Conservation (phyloP, 2,797 vertebrate genomes). For the Syndactyla subalaris region DNA sequence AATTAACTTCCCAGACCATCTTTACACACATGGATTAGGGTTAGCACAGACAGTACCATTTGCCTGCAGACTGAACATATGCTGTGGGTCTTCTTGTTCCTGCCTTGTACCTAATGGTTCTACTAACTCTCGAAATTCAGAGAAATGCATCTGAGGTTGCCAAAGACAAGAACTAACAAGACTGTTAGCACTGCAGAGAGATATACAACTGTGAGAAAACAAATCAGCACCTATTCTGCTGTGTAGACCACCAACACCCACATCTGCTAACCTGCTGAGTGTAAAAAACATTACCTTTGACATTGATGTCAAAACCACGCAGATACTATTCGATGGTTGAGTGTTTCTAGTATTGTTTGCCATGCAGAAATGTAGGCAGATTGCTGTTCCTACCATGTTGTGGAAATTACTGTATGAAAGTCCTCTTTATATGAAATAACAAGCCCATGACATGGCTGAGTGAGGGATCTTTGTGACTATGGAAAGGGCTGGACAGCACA, state of each 20-base stretch:
- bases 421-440: background rate
- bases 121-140: background rate
- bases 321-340: background rate
- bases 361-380: background rate
- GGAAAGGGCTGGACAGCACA: background rate
- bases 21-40: background rate
- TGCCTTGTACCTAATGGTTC: background rate
- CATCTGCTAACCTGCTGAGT: background rate
- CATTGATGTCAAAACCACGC: background rate
- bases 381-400: background rate
- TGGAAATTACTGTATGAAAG: background rate
- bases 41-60: constrained; percentile 52
- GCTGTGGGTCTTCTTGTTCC: constrained; percentile 42
- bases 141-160: background rate
- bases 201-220: background rate
- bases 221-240: background rate
- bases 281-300: background rate
- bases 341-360: background rate
- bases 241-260: background rate
- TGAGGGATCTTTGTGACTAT: background rate
- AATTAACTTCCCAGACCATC: constrained; percentile 50
- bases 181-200: background rate
- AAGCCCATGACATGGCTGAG: background rate
- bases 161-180: constrained; percentile 18
- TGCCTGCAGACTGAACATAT: constrained; percentile 48